These are phyloP conservation scores for Craterocephalus amniculus DNA, from an alignment of 2,797 vertebrate species.

Conservation along the genomic window DNA sequence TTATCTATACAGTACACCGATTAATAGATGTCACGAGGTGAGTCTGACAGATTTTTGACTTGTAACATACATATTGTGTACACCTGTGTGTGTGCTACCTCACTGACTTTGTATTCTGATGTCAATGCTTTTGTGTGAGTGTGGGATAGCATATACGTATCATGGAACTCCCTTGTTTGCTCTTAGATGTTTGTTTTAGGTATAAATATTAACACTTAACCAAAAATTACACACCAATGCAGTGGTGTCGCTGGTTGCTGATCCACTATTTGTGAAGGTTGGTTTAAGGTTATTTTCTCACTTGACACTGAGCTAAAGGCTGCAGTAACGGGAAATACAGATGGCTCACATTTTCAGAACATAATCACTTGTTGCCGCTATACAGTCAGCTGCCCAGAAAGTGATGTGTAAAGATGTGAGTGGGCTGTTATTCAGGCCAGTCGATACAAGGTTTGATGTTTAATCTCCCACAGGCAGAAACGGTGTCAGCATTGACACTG, in stretches of 20 bases:
- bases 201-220: conserved; percentile 46
- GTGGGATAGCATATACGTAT: conserved; percentile 11
- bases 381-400: conserved; percentile 13
- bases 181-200: conserved; percentile 47
- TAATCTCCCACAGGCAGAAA: conserved; percentile 26
- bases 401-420: conserved; percentile 29
- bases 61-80: conserved; percentile 26
- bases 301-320: not conserved
- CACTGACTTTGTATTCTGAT: conserved; percentile 12
- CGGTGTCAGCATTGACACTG: conserved; percentile 32
- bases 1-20: conserved; percentile 41
- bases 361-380: conserved; percentile 17
- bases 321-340: conserved; percentile 19
- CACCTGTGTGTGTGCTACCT: conserved; percentile 40
- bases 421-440: conserved; percentile 31
- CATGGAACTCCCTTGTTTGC: conserved; percentile 54
- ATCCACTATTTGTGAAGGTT: conserved; percentile 1
- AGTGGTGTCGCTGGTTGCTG: not conserved
- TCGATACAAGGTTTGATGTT: conserved; percentile 40
- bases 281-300: not conserved
- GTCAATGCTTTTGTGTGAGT: conserved; percentile 7
- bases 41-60: conserved; percentile 55
- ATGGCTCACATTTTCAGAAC: not conserved
- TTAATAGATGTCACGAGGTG: conserved; percentile 34
- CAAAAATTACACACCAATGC: not conserved